A percentile compares a stretch with the other conserved stretches of the same genome.
These are phyloP conservation scores for Hyla sarda DNA, from an alignment of 2,113 vertebrate species.

Conservation along the genomic window DNA sequence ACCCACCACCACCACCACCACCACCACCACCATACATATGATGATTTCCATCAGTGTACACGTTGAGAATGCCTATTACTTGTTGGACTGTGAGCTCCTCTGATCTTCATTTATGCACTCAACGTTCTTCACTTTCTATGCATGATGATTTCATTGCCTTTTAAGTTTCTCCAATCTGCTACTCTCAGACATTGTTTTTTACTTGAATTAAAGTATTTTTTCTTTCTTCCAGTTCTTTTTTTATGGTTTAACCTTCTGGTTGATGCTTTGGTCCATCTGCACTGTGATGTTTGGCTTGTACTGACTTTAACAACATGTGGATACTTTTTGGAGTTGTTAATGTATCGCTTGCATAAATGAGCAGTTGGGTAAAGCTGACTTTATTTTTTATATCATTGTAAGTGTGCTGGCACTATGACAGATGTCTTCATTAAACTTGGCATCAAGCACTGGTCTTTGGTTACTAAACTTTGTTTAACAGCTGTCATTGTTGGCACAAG, in stretches of 20 bases:
- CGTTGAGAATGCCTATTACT: too few species aligned
- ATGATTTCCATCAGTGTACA: too few species aligned
- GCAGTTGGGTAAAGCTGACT: neutral
- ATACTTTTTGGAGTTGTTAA: neutral
- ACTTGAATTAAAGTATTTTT: neutral
- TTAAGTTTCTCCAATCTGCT: too few species aligned
- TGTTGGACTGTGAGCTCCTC: too few species aligned
- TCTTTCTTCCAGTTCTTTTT: neutral
- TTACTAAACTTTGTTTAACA: slow-evolving; percentile 63
- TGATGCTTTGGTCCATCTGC: neutral
- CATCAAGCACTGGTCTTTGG: slow-evolving; percentile 17
- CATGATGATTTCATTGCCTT: too few species aligned
- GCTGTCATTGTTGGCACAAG: slow-evolving; percentile 66
- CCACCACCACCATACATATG: too few species aligned
- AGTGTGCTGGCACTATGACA: slow-evolving; percentile 51
- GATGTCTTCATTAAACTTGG: slow-evolving; percentile 60
- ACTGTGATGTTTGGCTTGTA: neutral
- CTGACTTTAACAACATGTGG: neutral
- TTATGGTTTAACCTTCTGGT: neutral
- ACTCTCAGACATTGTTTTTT: neutral
- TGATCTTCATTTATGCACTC: too few species aligned
- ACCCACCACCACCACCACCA: too few species aligned
- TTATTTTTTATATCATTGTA: slow-evolving; percentile 16
- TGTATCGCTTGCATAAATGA: neutral
- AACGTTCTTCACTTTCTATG: too few species aligned